Evolutionary conservation across 2,888 invertebrate genomes (phyloP), one percentile per base, ranked within the genome.

Genomic region (Cataglyphis altisquamis): DNA sequence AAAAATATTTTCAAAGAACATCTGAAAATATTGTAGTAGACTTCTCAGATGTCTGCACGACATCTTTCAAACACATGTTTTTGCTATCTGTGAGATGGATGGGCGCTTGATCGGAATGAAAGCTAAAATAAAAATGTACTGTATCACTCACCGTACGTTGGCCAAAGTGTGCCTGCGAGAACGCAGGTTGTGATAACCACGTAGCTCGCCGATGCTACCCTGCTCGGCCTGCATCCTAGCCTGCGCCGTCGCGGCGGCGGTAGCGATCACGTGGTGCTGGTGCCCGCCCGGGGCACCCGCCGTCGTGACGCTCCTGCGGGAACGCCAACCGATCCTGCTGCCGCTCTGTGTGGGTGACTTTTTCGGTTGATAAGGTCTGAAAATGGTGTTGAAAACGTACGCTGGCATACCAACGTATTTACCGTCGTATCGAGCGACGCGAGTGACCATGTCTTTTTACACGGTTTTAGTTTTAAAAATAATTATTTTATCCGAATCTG

Each of bases 141-240:
- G 63, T 36, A 41, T 45, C 55, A 96, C 98, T 98, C 95, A 98
- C 98, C 98, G 98, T 95, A 98, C 98, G 95, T 98, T 98, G 88
- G 98, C 98, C 94, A 98, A 96, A 15, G 98, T 98, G 95, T 98
- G 98, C 82, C 98, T 96, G 86, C 98, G 96, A 93, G 97, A 98
- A 95, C 98, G 97, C 93, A 98, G 96, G 95, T 98, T 97, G 94
- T 98, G 98, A 95, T 98, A 98, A 95, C 97, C 97, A 94, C 98
- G 97, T 92, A 98, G 96, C 95, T 98, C 98, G 80, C 98, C 98
- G 94, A 98, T 98, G 95, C 98, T 97, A 91, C 98, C 98, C 94
- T 98, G 98, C 95, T 98, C 98, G 91, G 98, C 98, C 96, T 98
- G 98, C 98, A 98, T 98, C 95, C 96, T 98, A 95, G 96, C 94